Percentiles rank a stretch among this genome's conserved stretches.
Conservation (phyloP, 2,113 vertebrate species). For the Chaetorhynchus papuensis region DNA sequence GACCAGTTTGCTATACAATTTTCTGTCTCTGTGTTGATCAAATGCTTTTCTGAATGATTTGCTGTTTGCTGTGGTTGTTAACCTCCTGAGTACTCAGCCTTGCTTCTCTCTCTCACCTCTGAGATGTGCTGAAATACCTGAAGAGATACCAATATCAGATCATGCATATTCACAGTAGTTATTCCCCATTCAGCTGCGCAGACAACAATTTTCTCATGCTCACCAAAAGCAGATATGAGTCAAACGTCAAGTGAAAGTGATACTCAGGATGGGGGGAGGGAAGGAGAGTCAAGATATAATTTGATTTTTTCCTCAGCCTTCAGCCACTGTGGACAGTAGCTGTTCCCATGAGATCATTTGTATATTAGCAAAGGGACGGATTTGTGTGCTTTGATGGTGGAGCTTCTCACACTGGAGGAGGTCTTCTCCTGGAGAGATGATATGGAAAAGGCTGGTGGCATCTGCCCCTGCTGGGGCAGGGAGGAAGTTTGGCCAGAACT, state of each 20-base stretch:
- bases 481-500: not conserved
- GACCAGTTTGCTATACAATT: not conserved
- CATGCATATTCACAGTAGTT: not conserved
- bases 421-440: not conserved
- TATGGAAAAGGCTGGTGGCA: not conserved
- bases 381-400: not conserved
- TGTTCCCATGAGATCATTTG: not conserved
- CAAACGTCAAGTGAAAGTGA: not conserved
- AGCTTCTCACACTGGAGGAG: not conserved
- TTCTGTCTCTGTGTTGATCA: not conserved
- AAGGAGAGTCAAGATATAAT: not conserved
- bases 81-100: not conserved
- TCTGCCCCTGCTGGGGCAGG: not conserved
- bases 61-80: not conserved
- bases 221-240: not conserved
- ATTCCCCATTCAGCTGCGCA: not conserved
- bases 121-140: not conserved
- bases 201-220: not conserved
- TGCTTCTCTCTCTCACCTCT: not conserved
- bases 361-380: not conserved
- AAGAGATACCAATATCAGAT: not conserved
- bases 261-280: not conserved
- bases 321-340: not conserved
- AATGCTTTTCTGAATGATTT: not conserved
- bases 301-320: not conserved